Percentiles rank a stretch among this genome's conserved stretches.
Conservation (phyloP, 1,140 invertebrate genomes). For the Anoplolepis gracilipes region DNA sequence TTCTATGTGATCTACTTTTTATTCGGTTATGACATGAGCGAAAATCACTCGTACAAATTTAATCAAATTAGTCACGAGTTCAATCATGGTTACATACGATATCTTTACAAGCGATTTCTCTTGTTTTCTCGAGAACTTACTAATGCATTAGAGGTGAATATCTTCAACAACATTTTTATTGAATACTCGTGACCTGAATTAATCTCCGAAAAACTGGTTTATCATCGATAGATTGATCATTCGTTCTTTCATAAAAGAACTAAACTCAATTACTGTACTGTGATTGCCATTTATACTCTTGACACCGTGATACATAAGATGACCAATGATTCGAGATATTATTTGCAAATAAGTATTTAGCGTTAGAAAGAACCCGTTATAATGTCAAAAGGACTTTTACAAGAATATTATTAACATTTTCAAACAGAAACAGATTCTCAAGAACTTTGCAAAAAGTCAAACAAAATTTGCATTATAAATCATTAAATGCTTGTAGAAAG, state of each 20-base stretch:
- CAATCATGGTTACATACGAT: conserved; percentile 9
- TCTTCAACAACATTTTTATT: background rate
- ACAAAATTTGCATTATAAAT: conserved; percentile 19
- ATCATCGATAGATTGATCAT: background rate
- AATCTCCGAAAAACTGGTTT: conserved; percentile 31
- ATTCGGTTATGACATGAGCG: conserved; percentile 1
- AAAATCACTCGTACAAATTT: conserved; percentile 21
- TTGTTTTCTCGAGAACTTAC: background rate
- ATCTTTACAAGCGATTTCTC: conserved; percentile 70
- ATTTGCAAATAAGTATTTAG: background rate
- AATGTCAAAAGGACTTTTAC: background rate
- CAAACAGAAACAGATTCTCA: conserved; percentile 15
- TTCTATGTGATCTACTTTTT: conserved; percentile 46
- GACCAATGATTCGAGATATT: background rate
- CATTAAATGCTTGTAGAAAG: background rate
- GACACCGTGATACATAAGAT: background rate
- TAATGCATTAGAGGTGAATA: background rate
- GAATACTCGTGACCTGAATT: background rate
- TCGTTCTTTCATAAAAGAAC: background rate
- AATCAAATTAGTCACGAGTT: conserved; percentile 31
- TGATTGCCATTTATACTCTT: conserved; percentile 16
- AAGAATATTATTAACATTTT: background rate
- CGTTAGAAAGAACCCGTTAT: conserved; percentile 5
- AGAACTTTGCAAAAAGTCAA: background rate
- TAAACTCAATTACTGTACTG: background rate